Conservation (phyloP, 2,797 vertebrate species). For the Tenualosa ilisha region DNA sequence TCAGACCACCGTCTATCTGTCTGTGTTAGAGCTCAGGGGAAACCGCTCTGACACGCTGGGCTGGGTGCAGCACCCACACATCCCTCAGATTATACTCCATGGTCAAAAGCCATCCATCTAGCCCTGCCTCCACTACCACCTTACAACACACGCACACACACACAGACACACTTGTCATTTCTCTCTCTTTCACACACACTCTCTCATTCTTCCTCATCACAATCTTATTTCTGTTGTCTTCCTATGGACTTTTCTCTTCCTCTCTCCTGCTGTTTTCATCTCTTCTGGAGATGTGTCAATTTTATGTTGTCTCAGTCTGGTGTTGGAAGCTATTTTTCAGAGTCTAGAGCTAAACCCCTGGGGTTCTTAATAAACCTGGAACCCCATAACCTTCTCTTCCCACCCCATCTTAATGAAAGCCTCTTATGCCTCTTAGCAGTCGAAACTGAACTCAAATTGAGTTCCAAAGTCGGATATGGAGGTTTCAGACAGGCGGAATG, state of each 20-base stretch:
- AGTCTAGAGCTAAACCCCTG: not conserved
- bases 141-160: slow-evolving; percentile 29
- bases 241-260: not conserved
- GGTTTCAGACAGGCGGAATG: not conserved
- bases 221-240: not conserved
- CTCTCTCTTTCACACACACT: not conserved
- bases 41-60: slow-evolving; percentile 59
- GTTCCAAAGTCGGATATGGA: not conserved
- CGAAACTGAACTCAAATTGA: not conserved
- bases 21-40: slow-evolving; percentile 69
- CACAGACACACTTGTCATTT: slow-evolving; percentile 4
- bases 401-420: not conserved
- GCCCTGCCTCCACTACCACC: slow-evolving; percentile 58
- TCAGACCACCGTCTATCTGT: slow-evolving; percentile 67
- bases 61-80: slow-evolving; percentile 38
- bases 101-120: slow-evolving; percentile 73
- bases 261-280: not conserved
- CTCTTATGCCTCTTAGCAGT: no score
- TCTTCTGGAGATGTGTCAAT: not conserved
- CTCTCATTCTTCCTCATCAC: not conserved
- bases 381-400: not conserved
- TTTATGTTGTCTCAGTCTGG: not conserved
- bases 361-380: not conserved
- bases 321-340: no score
- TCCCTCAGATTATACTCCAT: slow-evolving; percentile 59